phyloP scores from a whole-genome alignment of 2,797 vertebrate species.

The Distichodus sexfasciatus region DNA sequence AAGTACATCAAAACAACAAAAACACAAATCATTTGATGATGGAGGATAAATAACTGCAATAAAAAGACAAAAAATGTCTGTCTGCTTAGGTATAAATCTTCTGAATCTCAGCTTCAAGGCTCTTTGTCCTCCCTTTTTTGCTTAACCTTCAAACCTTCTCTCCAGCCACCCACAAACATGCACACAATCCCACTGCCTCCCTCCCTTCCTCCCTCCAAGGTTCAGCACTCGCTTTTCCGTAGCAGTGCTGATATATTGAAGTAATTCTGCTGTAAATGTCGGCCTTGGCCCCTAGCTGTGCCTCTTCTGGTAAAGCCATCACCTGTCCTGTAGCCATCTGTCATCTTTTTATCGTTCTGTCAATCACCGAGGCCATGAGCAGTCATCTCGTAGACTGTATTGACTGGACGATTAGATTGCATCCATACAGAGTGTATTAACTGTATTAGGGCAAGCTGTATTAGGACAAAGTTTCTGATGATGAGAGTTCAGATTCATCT shows the following conservation, averaged over 20 bases:
- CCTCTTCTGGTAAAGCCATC: slow-evolving; percentile 25
- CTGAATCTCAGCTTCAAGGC: not conserved
- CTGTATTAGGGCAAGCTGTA: no score
- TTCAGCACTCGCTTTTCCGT: slow-evolving; percentile 6
- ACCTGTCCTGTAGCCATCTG: slow-evolving; percentile 8
- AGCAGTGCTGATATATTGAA: slow-evolving; percentile 24
- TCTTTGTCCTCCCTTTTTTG: not conserved
- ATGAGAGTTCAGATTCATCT: no score
- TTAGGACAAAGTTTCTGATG: no score
- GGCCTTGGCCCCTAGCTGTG: slow-evolving; percentile 30
- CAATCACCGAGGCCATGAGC: not conserved
- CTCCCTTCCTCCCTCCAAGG: not conserved
- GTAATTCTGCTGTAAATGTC: slow-evolving; percentile 10
- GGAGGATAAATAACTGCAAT: no score
- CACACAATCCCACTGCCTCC: not conserved
- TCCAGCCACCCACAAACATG: not conserved
- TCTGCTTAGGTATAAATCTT: not conserved
- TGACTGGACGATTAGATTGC: not conserved
- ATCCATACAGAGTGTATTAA: not conserved
- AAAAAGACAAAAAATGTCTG: no score
- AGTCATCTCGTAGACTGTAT: not conserved
- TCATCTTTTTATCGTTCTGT: slow-evolving; percentile 22
- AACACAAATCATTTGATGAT: no score
- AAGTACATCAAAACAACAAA: no score
- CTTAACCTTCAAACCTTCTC: not conserved